Percentiles rank a stretch among this genome's conserved stretches.
Evolutionary conservation across 1,140 invertebrate species (phyloP).

Genomic region (Drosophila burlai): DNA sequence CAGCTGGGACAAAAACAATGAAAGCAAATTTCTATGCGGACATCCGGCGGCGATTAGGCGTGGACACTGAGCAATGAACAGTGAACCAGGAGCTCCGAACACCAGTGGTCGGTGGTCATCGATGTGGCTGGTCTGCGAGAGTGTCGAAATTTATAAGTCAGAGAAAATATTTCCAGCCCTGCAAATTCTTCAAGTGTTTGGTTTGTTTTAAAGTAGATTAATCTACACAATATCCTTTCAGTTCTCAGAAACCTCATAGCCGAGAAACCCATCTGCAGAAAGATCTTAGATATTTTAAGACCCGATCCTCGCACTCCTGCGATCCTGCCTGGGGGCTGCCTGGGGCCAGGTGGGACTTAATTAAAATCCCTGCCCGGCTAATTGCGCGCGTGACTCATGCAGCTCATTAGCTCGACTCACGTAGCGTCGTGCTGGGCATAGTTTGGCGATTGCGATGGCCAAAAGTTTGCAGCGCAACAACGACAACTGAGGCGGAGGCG

Average conservation of each 20-base stretch:
- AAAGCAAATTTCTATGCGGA: conserved; percentile 75
- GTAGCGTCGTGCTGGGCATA: conserved; percentile 56
- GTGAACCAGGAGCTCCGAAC: conserved; percentile 91
- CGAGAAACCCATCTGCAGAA: background rate
- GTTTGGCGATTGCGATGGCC: conserved; percentile 56
- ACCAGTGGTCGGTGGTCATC: conserved; percentile 93
- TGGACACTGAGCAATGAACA: conserved; percentile 37
- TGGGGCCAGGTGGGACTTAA: conserved; percentile 72
- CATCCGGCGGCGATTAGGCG: conserved; percentile 72
- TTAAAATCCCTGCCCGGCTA: conserved; percentile 49
- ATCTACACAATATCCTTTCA: background rate
- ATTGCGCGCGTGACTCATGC: conserved; percentile 61
- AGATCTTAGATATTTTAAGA: conserved; percentile 93
- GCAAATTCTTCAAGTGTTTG: background rate
- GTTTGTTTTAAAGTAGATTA: background rate
- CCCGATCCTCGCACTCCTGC: conserved; percentile 89
- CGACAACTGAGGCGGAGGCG: conserved; percentile 27
- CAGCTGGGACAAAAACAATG: conserved; percentile 69
- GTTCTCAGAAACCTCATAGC: no score
- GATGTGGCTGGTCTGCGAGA: conserved; percentile 5
- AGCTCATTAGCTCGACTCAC: conserved; percentile 60
- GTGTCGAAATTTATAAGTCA: background rate
- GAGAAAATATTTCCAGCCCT: background rate
- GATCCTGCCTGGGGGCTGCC: conserved; percentile 91
- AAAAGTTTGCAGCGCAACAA: conserved; percentile 64